Conservation (phyloP, 2,113 vertebrate species). For the Rhinolophus sinicus region DNA sequence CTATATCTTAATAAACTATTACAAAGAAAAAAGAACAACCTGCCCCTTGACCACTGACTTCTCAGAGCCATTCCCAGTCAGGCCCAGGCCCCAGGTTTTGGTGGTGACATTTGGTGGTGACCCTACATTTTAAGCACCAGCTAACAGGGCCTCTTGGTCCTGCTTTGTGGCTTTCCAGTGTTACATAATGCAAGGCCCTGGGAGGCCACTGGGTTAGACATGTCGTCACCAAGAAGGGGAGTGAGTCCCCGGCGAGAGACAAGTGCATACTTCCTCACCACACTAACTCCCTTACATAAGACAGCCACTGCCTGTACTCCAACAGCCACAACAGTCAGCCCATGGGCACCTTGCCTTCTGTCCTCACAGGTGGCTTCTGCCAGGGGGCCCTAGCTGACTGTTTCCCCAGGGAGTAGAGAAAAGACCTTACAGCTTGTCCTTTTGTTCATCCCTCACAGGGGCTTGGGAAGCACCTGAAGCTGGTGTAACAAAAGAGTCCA, state of each 20-base stretch:
- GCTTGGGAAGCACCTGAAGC: not conserved
- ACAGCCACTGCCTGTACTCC: not conserved
- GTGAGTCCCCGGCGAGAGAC: not conserved
- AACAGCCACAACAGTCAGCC: not conserved
- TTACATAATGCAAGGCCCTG: not conserved
- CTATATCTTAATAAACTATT: not conserved
- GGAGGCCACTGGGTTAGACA: not conserved
- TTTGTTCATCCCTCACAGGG: not conserved
- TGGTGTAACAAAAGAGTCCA: not conserved
- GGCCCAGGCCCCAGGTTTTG: not conserved
- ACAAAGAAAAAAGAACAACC: not conserved
- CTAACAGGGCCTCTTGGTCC: not conserved
- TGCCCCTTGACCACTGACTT: not conserved
- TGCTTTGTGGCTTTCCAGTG: not conserved
- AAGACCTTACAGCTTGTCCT: not conserved
- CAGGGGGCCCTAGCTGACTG: not conserved
- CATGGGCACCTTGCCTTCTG: not conserved
- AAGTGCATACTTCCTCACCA: not conserved
- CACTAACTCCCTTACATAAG: not conserved
- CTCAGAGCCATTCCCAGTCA: not conserved
- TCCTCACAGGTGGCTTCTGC: not conserved
- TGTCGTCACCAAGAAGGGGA: not conserved
- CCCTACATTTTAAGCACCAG: not conserved
- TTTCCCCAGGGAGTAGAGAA: not conserved
- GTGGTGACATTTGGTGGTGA: not conserved